Percentiles rank a stretch among this genome's conserved stretches.
Evolutionary conservation across 2,888 invertebrate genomes (phyloP).

Genomic region (Napeogenes inachia): DNA sequence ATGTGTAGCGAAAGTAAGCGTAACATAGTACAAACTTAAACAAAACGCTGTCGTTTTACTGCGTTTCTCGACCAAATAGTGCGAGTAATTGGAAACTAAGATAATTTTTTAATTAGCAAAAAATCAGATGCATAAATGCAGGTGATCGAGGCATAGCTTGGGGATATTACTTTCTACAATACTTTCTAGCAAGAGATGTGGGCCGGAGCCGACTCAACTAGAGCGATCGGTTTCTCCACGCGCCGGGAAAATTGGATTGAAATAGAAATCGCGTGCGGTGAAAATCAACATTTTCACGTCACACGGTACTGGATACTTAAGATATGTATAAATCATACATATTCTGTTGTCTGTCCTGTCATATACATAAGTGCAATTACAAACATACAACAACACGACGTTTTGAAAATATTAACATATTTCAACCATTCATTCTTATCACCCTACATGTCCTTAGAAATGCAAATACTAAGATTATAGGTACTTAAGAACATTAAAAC

Average conservation of each 20-base stretch:
- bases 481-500: too few species aligned
- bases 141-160: slow-evolving; percentile 67
- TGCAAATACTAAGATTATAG: too few species aligned
- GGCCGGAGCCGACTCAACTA: slow-evolving; percentile 70
- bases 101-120: slow-evolving; percentile 7
- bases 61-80: slow-evolving; percentile 11
- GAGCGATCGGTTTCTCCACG: slow-evolving; percentile 75
- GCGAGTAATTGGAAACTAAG: slow-evolving; percentile 5
- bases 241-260: slow-evolving; percentile 76
- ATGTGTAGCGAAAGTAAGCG: slow-evolving; percentile 70
- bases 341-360: not conserved
- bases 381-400: too few species aligned
- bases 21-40: slow-evolving; percentile 37
- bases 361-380: too few species aligned
- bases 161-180: slow-evolving; percentile 75
- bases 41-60: slow-evolving; percentile 11
- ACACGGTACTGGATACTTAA: slow-evolving; percentile 55
- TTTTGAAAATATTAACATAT: too few species aligned
- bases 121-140: slow-evolving; percentile 50
- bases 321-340: slow-evolving; percentile 13
- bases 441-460: too few species aligned
- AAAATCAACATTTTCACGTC: slow-evolving; percentile 71
- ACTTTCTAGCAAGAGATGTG: slow-evolving; percentile 77
- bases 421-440: too few species aligned
- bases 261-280: slow-evolving; percentile 73